A percentile compares a stretch with the other conserved stretches of the same genome.
Conservation (phyloP, 2,797 vertebrate species). For the Arctocebus calabarensis region DNA sequence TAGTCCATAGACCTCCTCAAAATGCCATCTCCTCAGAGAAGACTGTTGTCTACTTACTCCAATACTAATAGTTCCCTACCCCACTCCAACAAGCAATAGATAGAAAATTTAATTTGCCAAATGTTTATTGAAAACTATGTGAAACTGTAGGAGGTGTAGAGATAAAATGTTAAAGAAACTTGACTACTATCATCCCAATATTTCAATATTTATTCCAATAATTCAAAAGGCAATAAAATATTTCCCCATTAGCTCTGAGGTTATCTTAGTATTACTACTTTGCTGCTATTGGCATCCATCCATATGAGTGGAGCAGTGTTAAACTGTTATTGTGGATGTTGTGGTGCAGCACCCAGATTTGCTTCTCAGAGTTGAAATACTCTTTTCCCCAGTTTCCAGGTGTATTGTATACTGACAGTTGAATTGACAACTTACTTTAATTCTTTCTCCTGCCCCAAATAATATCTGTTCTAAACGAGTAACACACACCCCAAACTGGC, state of each 20-base stretch:
- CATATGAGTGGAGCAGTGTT: background rate
- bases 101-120: background rate
- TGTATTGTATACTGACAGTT: background rate
- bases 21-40: background rate
- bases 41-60: background rate
- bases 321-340: background rate
- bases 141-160: background rate
- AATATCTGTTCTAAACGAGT: accelerated
- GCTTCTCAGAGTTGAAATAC: background rate
- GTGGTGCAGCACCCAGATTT: background rate
- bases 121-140: background rate
- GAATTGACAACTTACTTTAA: background rate
- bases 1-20: background rate
- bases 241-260: background rate
- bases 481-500: background rate
- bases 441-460: background rate
- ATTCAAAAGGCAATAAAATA: background rate
- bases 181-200: background rate
- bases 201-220: background rate
- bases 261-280: background rate
- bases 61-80: background rate
- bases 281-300: background rate
- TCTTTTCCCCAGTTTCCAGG: background rate
- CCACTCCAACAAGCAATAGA: background rate
- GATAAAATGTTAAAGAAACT: background rate